These are phyloP conservation scores for Malurus splendens DNA, from an alignment of 2,797 vertebrate genomes.

Conservation along the genomic window DNA sequence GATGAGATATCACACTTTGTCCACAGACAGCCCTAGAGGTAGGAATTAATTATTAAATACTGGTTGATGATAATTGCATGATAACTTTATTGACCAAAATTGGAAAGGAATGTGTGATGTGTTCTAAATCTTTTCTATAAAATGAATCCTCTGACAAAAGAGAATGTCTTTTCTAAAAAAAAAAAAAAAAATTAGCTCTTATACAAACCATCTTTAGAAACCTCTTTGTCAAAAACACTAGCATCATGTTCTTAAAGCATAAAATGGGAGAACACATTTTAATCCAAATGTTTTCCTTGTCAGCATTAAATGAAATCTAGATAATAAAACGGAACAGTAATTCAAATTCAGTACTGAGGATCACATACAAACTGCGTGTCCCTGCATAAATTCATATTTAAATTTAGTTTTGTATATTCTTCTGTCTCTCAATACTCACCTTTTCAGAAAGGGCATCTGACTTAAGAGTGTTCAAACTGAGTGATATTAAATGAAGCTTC, in stretches of 20 bases:
- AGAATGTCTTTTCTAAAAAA: background rate
- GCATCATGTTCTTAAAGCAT: background rate
- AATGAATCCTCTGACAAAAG: slow-evolving; percentile 1
- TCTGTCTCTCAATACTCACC: background rate
- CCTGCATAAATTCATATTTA: background rate
- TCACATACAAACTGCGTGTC: background rate
- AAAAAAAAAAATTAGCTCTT: background rate
- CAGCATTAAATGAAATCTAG: background rate
- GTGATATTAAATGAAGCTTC: background rate
- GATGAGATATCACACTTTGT: slow-evolving; percentile 55
- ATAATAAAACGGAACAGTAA: background rate
- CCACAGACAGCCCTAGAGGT: slow-evolving; percentile 70
- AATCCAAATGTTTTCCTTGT: background rate
- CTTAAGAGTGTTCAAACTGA: background rate
- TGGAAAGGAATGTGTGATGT: background rate
- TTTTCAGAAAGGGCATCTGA: background rate
- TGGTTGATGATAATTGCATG: slow-evolving; percentile 71
- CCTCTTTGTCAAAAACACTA: background rate
- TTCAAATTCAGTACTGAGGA: background rate
- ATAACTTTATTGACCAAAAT: slow-evolving; percentile 75
- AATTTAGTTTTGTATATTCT: background rate
- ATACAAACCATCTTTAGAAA: background rate
- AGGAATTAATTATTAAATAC: slow-evolving; percentile 75
- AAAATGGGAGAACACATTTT: background rate
- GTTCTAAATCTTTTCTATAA: slow-evolving; percentile 1